These are phyloP conservation scores for Cryptocheilus praepositus DNA, from an alignment of 2,888 invertebrate genomes.

Conservation along the genomic window DNA sequence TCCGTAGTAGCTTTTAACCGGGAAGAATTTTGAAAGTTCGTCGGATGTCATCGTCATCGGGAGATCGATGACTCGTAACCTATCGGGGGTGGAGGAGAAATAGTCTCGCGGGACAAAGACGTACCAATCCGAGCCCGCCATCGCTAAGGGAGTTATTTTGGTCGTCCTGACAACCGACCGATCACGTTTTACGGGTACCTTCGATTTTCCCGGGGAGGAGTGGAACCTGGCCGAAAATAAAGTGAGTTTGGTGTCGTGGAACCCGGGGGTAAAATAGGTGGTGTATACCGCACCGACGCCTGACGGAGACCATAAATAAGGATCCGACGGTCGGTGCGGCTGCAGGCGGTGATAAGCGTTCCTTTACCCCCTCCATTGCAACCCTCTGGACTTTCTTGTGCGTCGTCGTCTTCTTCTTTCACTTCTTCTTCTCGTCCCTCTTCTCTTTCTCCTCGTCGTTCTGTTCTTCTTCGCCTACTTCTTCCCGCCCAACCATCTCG, in stretches of 20 bases:
- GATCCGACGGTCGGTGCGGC: slow-evolving; percentile 72
- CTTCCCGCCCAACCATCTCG: slow-evolving; percentile 29
- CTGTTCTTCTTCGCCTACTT: slow-evolving; percentile 13
- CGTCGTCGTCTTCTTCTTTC: slow-evolving; percentile 21
- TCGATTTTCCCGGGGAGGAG: slow-evolving; percentile 44
- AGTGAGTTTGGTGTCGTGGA: slow-evolving; percentile 54
- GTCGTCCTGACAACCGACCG: slow-evolving; percentile 5
- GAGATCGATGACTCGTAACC: too few relatives aligned
- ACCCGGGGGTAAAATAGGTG: slow-evolving; percentile 62
- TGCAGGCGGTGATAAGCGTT: slow-evolving; percentile 71
- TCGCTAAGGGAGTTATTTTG: slow-evolving; percentile 14
- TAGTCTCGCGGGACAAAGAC: too few relatives aligned
- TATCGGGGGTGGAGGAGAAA: too few relatives aligned
- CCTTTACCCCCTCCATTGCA: slow-evolving; percentile 53
- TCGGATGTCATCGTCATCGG: too few relatives aligned
- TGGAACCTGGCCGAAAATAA: slow-evolving; percentile 56
- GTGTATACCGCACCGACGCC: slow-evolving; percentile 57
- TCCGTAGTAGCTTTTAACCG: not conserved
- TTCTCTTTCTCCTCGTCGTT: not conserved
- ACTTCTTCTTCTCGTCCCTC: slow-evolving; percentile 13
- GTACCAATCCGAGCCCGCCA: not conserved
- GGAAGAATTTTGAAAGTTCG: not conserved
- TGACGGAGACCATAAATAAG: slow-evolving; percentile 71
- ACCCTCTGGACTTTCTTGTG: slow-evolving; percentile 51
- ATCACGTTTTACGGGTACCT: slow-evolving; percentile 25